Percentiles rank a stretch among this genome's conserved stretches.
These are phyloP conservation scores for Heliconius cydno DNA, from an alignment of 2,888 invertebrate species.

Conservation along the genomic window DNA sequence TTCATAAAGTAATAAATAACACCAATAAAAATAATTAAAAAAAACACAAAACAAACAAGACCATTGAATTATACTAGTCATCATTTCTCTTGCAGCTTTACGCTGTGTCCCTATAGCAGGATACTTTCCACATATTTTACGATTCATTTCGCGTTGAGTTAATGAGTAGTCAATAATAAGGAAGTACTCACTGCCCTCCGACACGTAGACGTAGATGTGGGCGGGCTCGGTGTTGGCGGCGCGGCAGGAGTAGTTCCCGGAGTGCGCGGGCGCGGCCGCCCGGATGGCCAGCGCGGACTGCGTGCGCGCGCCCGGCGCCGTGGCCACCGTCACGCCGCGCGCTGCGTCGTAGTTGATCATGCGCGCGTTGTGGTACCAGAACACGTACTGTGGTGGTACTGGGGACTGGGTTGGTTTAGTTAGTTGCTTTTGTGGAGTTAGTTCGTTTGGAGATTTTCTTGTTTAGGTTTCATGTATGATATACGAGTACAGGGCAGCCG, in stretches of 20 bases:
- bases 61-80: no score
- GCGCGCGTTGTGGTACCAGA: constrained; percentile 97
- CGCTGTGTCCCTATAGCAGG: no score
- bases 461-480: no score
- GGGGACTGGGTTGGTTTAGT: constrained; percentile 69
- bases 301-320: constrained; percentile 92
- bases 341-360: constrained; percentile 96
- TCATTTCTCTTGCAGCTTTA: no score
- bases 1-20: no score
- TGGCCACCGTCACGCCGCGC: constrained; percentile 91
- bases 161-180: no score
- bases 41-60: no score
- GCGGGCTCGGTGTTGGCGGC: constrained; percentile 95
- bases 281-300: constrained; percentile 93
- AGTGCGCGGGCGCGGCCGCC: constrained; percentile 88
- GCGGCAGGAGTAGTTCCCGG: constrained; percentile 95
- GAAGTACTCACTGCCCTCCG: constrained; percentile 88
- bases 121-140: no score
- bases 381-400: constrained; percentile 96
- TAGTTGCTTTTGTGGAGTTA: background rate
- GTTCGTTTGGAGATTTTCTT: background rate
- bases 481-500: no score
- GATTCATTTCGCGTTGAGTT: background rate
- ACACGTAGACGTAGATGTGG: constrained; percentile 94
- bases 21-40: no score